Percentiles rank a stretch among this genome's conserved stretches.
phyloP scores from a whole-genome alignment of 2,113 vertebrate species.

The Theristicus caerulescens region DNA sequence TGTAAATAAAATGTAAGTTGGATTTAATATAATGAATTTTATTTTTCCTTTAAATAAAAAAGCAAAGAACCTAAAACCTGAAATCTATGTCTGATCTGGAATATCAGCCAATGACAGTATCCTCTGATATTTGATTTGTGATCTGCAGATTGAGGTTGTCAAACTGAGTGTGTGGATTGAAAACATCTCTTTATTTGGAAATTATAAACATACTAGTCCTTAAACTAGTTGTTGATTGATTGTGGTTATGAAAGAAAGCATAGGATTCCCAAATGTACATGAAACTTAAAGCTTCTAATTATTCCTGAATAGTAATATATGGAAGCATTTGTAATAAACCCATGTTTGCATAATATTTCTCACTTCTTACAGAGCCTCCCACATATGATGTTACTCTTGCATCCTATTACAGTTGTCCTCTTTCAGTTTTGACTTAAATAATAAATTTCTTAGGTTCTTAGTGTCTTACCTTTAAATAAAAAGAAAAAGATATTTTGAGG shows the following conservation, averaged over 20 bases:
- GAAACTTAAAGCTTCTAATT: not conserved
- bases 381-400: not conserved
- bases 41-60: not conserved
- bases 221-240: not conserved
- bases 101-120: not conserved
- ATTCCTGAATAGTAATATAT: not conserved
- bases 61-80: not conserved
- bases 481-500: not conserved
- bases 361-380: not conserved
- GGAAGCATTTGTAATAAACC: not conserved
- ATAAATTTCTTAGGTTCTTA: not conserved
- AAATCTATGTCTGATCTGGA: not conserved
- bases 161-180: not conserved
- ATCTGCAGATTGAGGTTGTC: not conserved
- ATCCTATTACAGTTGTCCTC: not conserved
- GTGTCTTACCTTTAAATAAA: not conserved
- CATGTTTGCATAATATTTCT: not conserved
- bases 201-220: not conserved
- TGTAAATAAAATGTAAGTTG: not conserved
- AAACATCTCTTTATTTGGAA: not conserved
- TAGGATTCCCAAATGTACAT: not conserved
- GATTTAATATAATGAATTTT: not conserved
- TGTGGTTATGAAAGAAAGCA: not conserved
- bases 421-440: not conserved
- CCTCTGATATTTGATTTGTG: not conserved